These are phyloP conservation scores for Chrosomus eos DNA, from an alignment of 2,797 vertebrate genomes.

Conservation along the genomic window DNA sequence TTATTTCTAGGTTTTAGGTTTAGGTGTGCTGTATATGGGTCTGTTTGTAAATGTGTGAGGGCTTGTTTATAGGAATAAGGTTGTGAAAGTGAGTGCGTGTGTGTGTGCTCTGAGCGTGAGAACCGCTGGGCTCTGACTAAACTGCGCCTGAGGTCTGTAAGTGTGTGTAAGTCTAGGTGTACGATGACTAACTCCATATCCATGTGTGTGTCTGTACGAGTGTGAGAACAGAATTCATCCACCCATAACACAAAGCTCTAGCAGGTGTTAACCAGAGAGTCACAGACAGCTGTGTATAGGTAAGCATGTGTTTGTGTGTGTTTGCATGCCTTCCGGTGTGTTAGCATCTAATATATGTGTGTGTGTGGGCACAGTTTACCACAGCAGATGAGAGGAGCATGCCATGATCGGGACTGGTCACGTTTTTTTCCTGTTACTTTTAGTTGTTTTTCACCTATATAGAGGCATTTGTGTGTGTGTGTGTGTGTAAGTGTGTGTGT, in stretches of 20 bases:
- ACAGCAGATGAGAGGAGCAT: constrained; percentile 7
- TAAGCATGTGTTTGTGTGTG: not conserved
- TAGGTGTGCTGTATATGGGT: not conserved
- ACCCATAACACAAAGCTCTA: constrained; percentile 1
- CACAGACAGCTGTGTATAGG: constrained; percentile 21
- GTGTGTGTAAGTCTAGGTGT: constrained; percentile 28
- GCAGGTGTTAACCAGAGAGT: constrained; percentile 32
- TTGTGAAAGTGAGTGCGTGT: not conserved
- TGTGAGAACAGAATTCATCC: constrained; percentile 19
- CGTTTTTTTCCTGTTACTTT: not conserved
- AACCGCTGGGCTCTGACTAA: constrained; percentile 53
- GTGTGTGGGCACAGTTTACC: constrained; percentile 6
- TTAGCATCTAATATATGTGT: constrained; percentile 1
- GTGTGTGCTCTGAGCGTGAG: constrained; percentile 44
- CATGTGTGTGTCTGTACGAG: constrained; percentile 26
- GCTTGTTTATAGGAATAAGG: constrained; percentile 15
- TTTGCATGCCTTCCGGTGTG: constrained; percentile 40
- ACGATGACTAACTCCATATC: constrained; percentile 37
- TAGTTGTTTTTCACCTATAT: not conserved
- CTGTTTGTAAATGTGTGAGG: constrained; percentile 22
- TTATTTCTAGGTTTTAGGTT: not conserved
- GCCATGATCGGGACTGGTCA: not conserved
- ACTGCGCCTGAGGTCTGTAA: constrained; percentile 37
- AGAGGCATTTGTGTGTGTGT: too few species aligned
- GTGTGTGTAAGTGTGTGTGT: not conserved